These are phyloP conservation scores for Drosophila fungiperda DNA, from an alignment of 2,888 invertebrate genomes.

Conservation along the genomic window DNA sequence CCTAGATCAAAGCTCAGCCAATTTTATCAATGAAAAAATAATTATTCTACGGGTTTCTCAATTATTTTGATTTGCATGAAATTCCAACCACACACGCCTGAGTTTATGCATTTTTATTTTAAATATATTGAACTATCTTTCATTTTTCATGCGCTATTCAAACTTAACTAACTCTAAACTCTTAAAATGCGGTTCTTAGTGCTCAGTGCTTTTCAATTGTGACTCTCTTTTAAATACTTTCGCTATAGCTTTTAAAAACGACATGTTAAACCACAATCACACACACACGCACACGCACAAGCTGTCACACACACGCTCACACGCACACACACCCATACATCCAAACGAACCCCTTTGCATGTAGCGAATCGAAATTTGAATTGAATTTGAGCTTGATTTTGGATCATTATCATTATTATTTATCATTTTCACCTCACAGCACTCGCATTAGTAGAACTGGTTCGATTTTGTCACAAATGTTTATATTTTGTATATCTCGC, in stretches of 20 bases:
- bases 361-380: conserved; percentile 51
- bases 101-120: background rate
- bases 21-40: conserved; percentile 10
- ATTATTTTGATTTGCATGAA: conserved; percentile 10
- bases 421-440: conserved; percentile 22
- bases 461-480: no score
- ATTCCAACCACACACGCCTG: background rate
- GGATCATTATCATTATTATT: no score
- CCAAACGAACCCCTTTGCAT: conserved; percentile 42
- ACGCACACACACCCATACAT: conserved; percentile 10
- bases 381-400: conserved; percentile 44
- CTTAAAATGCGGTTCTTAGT: conserved; percentile 42
- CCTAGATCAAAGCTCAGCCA: background rate
- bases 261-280: conserved; percentile 40
- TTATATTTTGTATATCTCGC: no score
- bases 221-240: conserved; percentile 42
- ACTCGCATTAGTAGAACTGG: background rate
- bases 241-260: conserved; percentile 1
- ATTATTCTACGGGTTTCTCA: background rate
- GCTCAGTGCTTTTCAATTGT: conserved; percentile 43
- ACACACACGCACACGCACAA: conserved; percentile 15
- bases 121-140: conserved; percentile 18
- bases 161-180: conserved; percentile 20
- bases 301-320: conserved; percentile 18
- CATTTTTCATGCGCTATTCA: conserved; percentile 27